Base-by-base conservation (phyloP, 2,113 vertebrate genomes). In the Colius striatus region DNA sequence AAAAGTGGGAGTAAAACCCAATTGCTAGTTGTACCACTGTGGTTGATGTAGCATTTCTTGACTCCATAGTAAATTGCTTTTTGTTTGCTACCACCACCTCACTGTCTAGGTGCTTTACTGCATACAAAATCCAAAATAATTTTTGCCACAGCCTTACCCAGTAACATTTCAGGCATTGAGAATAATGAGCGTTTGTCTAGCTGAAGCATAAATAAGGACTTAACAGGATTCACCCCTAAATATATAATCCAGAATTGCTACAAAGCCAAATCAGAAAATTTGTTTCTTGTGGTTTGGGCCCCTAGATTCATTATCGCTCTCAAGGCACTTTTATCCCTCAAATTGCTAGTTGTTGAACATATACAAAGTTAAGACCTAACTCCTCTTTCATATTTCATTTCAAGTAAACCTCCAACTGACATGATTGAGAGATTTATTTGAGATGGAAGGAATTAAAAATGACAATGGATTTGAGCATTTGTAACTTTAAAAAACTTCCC, bases 71-170 rank as follows among this genome's bases (percentile, higher is more conserved):
- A 91, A 97, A 95, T 63, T 70, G 17, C 47, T 77, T 85, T 82
- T 60, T 91, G 45, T 48, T 71, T 94, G 76, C 83, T 95, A 72
- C 83, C 63, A 96, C 82, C 68, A 90, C 82, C 92, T 90, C 65
- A 90, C 20, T 57, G 94, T 90, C 61, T n/a, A 50, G 51, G 51
- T 29, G 34, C 88, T 95, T 93, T 86, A 88, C 61, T 92, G 76
- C 61, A 65, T 26, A 53, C 84, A 92, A 90, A 95, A 92, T 60
- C 45, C 85, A 48, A 87, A 85, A 83, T 80, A 68, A 90, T 77
- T 86, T 90, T 81, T 83, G 76, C 60, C 78, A 80, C 76, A 86
- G 70, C 55, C 53, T 80, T 79, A 88, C 55, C 51, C 87, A 63
- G 51, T 68, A 58, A 70, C 93, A 94, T 80, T 83, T 90, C 82